Evolutionary conservation across 1,140 invertebrate genomes (phyloP).

Genomic region (Drosophila sechellia): DNA sequence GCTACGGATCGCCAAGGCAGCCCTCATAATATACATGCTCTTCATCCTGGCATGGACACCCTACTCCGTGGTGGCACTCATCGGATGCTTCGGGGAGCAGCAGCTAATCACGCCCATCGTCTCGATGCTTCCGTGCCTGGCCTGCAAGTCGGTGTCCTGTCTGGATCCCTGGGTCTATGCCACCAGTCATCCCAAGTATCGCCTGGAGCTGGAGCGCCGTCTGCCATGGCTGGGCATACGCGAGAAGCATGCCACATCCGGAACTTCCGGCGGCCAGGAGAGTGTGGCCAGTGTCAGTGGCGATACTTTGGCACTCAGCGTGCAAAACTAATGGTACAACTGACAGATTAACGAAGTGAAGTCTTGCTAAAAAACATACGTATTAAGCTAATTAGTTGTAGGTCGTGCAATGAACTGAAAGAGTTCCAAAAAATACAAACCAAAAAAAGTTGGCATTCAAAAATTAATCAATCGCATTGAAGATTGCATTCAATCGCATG

Average conservation of each 20-base stretch:
- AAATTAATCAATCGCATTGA: conserved; percentile 5
- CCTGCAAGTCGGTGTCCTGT: conserved; percentile 90
- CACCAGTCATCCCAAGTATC: conserved; percentile 91
- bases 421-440: conserved; percentile 72
- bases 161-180: conserved; percentile 92
- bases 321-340: conserved; percentile 50
- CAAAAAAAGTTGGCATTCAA: conserved; percentile 77
- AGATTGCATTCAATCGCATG: too few relatives aligned
- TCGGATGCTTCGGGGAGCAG: conserved; percentile 90
- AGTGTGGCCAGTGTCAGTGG: conserved; percentile 71
- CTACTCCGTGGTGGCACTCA: conserved; percentile 89
- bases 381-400: conserved; percentile 26
- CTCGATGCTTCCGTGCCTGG: conserved; percentile 90
- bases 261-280: conserved; percentile 47
- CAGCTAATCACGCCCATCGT: conserved; percentile 88
- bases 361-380: background rate
- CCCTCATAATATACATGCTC: conserved; percentile 91
- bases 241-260: conserved; percentile 77
- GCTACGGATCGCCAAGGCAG: conserved; percentile 90
- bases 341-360: background rate
- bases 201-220: conserved; percentile 88
- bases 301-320: conserved; percentile 68
- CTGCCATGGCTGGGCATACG: conserved; percentile 90
- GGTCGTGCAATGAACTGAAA: conserved; percentile 70
- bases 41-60: conserved; percentile 91